Evolutionary conservation across 1,140 invertebrate genomes (phyloP).

Genomic region (Conopomorpha cramerella): DNA sequence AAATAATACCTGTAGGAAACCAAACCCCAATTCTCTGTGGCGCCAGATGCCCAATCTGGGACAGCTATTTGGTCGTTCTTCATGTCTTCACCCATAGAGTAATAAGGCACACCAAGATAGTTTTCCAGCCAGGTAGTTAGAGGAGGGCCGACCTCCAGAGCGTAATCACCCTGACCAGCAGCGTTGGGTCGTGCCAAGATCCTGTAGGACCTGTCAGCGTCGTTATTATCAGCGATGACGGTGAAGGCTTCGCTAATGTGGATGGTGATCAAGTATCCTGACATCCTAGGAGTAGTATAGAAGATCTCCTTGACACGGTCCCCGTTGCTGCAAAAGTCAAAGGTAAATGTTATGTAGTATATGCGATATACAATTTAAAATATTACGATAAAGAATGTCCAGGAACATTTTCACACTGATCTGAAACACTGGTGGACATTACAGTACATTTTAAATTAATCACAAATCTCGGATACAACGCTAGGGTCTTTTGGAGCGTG

Average conservation of each 20-base stretch:
- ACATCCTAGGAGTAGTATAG: slow-evolving; percentile 75
- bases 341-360: too few species aligned
- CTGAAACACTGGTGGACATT: too few species aligned
- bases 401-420: too few species aligned
- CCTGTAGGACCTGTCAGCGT: slow-evolving; percentile 51
- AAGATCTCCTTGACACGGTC: slow-evolving; percentile 57
- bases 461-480: too few species aligned
- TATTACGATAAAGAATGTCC: too few species aligned
- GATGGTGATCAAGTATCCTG: slow-evolving; percentile 82
- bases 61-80: slow-evolving; percentile 71
- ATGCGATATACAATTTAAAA: too few species aligned
- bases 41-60: slow-evolving; percentile 71
- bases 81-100: slow-evolving; percentile 38
- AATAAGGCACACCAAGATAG: slow-evolving; percentile 42
- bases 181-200: slow-evolving; percentile 76
- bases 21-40: slow-evolving; percentile 78
- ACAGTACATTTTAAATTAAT: not conserved
- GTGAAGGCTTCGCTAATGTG: slow-evolving; percentile 70
- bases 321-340: slow-evolving; percentile 20
- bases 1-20: slow-evolving; percentile 61
- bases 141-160: slow-evolving; percentile 57
- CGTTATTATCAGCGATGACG: slow-evolving; percentile 62
- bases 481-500: too few species aligned
- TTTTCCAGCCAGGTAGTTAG: slow-evolving; percentile 38
- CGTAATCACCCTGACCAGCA: slow-evolving; percentile 66